Conservation (phyloP, 1,140 invertebrate genomes). For the Aphelinus atriplicis region DNA sequence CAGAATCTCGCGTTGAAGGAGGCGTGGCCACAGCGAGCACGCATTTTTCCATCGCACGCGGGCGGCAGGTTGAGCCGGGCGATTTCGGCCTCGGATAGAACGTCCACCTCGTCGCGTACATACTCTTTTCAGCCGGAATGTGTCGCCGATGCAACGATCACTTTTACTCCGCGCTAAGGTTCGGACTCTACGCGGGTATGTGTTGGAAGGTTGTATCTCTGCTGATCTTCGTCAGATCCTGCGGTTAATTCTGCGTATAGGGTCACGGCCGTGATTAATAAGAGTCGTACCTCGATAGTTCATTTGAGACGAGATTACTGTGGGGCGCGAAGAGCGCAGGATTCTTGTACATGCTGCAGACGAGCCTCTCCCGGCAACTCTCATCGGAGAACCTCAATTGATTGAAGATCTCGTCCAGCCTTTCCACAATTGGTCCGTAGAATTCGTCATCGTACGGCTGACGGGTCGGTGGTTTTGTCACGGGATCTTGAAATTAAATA, state of each 20-base stretch:
- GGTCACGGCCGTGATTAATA: too few species aligned
- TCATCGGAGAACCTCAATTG: constrained; percentile 75
- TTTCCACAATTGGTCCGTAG: constrained; percentile 79
- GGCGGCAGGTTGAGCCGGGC: background rate
- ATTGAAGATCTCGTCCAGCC: constrained; percentile 78
- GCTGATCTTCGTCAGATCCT: too few species aligned
- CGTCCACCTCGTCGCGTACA: too few species aligned
- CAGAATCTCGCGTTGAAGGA: constrained; percentile 15
- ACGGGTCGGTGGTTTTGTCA: background rate
- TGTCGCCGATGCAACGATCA: background rate
- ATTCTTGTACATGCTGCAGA: constrained; percentile 85
- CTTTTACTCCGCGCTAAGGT: background rate
- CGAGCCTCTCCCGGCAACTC: constrained; percentile 77
- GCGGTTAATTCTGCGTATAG: too few species aligned
- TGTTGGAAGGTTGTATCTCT: too few species aligned
- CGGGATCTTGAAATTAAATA: constrained; percentile 1
- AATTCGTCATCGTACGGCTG: constrained; percentile 72
- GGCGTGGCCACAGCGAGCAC: background rate
- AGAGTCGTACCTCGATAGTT: constrained; percentile 79
- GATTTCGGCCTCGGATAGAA: too few species aligned
- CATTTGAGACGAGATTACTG: constrained; percentile 84
- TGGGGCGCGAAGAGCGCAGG: constrained; percentile 80
- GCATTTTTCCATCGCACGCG: constrained; percentile 9
- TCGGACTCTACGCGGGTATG: too few species aligned
- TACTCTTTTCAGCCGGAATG: too few species aligned